Evolutionary conservation across 2,797 vertebrate genomes (phyloP), one percentile per base, ranked within the genome.

Genomic region (Enoplosus armatus): DNA sequence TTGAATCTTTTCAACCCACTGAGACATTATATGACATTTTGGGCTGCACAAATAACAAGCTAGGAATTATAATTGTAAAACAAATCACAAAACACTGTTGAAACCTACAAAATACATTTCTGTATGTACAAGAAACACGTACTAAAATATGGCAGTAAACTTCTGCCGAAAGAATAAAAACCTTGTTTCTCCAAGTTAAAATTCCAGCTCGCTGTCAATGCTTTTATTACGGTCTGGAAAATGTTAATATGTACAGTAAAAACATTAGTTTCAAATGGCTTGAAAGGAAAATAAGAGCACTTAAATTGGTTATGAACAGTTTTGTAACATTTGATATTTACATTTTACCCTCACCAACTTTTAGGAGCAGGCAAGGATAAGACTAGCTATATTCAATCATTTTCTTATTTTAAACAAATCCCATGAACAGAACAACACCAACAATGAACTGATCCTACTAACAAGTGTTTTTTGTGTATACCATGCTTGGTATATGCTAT

Each of bases 11-110:
- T 24, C 18, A 27, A 48, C 29, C 18, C 12, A 58, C 29, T 29
- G 10, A 50, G 14, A 68, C 6, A 22, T 41, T 35, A 4, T 11
- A 29, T 45, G 26, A 71, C 50, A 26, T n/a, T n/a, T n/a, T 39
- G 1, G 2, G 0, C n/a, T 14, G 3, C 8, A 33, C 60, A 61
- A 37, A 29, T n/a, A 41, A 39, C 47, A 29, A 41, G 63, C n/a
- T 50, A 4, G 27, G 31, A 1, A 24, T 37, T 29, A 33, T 14
- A 26, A 54, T 45, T 31, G 8, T 65, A n/a, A 31, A 67, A 60
- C 24, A 72, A 61, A 70, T 35, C n/a, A 51, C 35, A 67, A 24
- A 66, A 59, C 43, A 47, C 7, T 50, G 16, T 31, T 26, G 15
- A 20, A 58, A 29, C 5, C 3, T 50, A 31, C n/a, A 74, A 55